Evolutionary conservation across 1,140 invertebrate species (phyloP).

Genomic region (Camponotus floridanus): DNA sequence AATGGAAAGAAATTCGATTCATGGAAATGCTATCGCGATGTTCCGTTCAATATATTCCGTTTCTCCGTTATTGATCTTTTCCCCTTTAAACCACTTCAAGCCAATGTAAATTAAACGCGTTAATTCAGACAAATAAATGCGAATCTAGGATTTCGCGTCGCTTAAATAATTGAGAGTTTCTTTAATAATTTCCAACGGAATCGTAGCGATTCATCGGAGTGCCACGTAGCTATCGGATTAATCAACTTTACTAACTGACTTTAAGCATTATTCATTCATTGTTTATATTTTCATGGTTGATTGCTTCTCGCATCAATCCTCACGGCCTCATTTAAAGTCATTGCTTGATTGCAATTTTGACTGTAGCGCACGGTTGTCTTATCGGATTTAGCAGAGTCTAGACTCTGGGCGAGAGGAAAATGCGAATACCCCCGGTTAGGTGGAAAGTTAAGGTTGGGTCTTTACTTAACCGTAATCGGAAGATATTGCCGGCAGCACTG

Average conservation of each 20-base stretch:
- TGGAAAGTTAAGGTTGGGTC: constrained; percentile 81
- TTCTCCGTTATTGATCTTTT: constrained; percentile 19
- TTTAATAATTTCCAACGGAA: constrained; percentile 8
- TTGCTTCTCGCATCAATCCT: constrained; percentile 30
- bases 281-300: constrained; percentile 28
- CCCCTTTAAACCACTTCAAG: background rate
- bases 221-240: background rate
- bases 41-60: background rate
- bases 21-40: constrained; percentile 19
- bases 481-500: constrained; percentile 85
- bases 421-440: constrained; percentile 78
- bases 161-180: background rate
- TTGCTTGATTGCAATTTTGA: constrained; percentile 81
- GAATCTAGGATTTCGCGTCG: constrained; percentile 24
- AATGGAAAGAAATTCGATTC: constrained; percentile 32
- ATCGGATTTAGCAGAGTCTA: constrained; percentile 80
- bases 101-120: constrained; percentile 42
- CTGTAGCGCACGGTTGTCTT: constrained; percentile 75
- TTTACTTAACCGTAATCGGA: constrained; percentile 86
- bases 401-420: constrained; percentile 55
- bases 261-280: background rate
- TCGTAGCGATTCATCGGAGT: background rate
- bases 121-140: constrained; percentile 42
- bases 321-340: constrained; percentile 75
- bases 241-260: background rate